Percentiles rank a stretch among this genome's conserved stretches.
phyloP scores from a whole-genome alignment of 2,113 vertebrate genomes.

The Eubucco bourcierii region DNA sequence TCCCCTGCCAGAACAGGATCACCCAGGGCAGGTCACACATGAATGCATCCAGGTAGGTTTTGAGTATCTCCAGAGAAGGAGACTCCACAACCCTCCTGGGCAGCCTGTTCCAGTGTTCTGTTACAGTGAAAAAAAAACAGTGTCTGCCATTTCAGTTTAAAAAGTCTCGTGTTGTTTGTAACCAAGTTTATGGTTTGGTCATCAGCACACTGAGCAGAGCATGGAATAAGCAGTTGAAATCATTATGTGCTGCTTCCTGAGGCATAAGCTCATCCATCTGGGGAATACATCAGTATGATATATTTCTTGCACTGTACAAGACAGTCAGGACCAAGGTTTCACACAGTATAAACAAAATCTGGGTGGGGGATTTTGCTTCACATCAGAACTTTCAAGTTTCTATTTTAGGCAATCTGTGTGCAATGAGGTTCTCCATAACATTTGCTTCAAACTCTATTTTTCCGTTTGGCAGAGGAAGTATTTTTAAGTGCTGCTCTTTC shows the following conservation, averaged over 20 bases:
- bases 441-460: background rate
- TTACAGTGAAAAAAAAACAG: no score
- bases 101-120: no score
- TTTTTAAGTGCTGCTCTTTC: constrained; percentile 6
- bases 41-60: no score
- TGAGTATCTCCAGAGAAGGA: no score
- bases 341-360: background rate
- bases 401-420: background rate
- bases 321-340: background rate
- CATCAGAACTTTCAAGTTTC: background rate
- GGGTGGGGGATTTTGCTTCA: background rate
- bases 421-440: background rate
- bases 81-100: no score
- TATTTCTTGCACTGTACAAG: background rate
- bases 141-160: background rate
- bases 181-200: background rate
- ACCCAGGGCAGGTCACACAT: no score
- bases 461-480: background rate
- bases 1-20: no score
- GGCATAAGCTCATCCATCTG: background rate
- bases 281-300: background rate
- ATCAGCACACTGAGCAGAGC: background rate
- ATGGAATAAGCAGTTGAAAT: background rate
- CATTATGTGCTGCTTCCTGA: background rate
- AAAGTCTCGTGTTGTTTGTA: background rate